Evolutionary conservation across 2,797 vertebrate species (phyloP), one percentile per base, ranked within the genome.

Genomic region (Crocidura indochinensis): DNA sequence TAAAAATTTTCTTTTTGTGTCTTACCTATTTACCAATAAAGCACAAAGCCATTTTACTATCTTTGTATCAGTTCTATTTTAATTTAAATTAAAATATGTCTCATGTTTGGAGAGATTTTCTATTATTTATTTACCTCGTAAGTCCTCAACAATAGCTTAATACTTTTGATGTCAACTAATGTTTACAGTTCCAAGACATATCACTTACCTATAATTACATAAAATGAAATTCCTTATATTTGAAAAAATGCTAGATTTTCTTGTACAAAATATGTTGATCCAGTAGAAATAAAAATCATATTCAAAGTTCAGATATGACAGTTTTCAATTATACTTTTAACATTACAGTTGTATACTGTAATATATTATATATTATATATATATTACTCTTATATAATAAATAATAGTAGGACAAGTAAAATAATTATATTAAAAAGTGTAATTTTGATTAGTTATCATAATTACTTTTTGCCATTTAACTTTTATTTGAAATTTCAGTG

Each of bases 81-180:
- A 73, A 0, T 38, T 83, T 88, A 80, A 92, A 14, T 14, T 75
- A 31, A 92, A 65, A 73, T 46, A 14, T 53, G 10, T 67, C 14
- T 79, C 76, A 11, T 74, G 11, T 91, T 91, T 87, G 73, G 10
- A 38, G 79, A 72, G 19, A 0, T 31, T 86, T 62, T 68, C 68
- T 6, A 29, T 82, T 76, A 80, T 17, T 44, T 29, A 31, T 75
- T 38, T 71, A 6, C 24, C 24, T 88, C 71, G 88, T 22, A 92
- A 88, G 8, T 88, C 6, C n/a, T 93, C 68, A 78, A 26, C 85
- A 94, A 82, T 53, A 87, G 47, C 51, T 82, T 87, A 71, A 84
- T 74, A 51, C 73, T 93, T 89, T 82, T 91, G 85, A 96, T 95
- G 8, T n/a, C 73, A 87, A 47, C 91, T 91, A 91, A 87, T 82